Evolutionary conservation across 2,888 invertebrate species (phyloP), one percentile per base, ranked within the genome.

Genomic region (Loripinus fragilis): DNA sequence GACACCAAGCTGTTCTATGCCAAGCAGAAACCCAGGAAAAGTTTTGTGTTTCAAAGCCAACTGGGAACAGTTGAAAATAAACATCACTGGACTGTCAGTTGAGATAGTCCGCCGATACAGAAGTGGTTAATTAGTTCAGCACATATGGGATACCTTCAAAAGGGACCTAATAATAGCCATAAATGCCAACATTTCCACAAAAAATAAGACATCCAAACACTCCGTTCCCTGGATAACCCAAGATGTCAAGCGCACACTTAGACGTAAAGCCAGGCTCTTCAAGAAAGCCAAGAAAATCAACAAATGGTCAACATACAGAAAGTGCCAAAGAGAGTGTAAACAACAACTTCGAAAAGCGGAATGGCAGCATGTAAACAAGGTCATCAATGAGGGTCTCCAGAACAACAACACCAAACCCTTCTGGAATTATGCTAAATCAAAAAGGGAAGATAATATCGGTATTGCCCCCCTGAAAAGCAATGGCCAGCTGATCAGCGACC

Each of bases 341-440:
- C 23, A 33, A 17, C 50, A 71, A 65, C 25, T 74, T 23, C 71
- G 72, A n/a, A 71, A 71, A 45, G 69, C 80, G 15, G 74, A 81
- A 71, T 81, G 71, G 67, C 33, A 50, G 10, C 60, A 81, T 38
- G 66, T 76, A 12, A 77, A 71, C 25, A 68, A 71, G 7, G 42
- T 38, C 3, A 72, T 78, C 15, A n/a, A 41, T 23, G 52, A 81
- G 67, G 71, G 78, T 23, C 17, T 78, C 8, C 5, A 65, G 35
- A 41, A 70, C 28, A 75, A 72, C 33, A 81, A 78, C 30, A 55
- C 65, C 5, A 74, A 74, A 30, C 69, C 65, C 52, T 77, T 77
- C 66, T 77, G 74, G 75, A 74, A 75, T 8, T 80, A 72, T 38
- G 64, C 76, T 8, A 72, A 80, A 60, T 70, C 71, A 0, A 74